phyloP scores from a whole-genome alignment of 2,113 vertebrate genomes.

The Oenanthe oenanthe region DNA sequence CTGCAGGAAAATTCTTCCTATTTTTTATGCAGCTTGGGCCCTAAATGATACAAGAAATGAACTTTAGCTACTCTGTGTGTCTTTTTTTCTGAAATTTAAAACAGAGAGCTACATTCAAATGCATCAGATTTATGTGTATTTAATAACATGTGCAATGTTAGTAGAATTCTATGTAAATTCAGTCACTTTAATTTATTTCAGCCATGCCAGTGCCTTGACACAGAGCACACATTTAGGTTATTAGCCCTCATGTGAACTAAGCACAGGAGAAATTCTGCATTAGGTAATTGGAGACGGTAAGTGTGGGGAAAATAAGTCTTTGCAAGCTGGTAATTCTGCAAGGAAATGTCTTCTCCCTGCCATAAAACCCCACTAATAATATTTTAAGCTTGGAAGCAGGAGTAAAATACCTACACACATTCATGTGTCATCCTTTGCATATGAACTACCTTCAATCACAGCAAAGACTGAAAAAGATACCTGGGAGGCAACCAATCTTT shows the following conservation, averaged over 20 bases:
- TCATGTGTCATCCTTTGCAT: neutral
- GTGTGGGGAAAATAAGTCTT: constrained; percentile 12
- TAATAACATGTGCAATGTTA: neutral
- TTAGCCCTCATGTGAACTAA: constrained; percentile 37
- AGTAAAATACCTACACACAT: neutral
- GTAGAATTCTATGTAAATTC: constrained; percentile 34
- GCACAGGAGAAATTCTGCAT: neutral
- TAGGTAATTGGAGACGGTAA: constrained; percentile 3
- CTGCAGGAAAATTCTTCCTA: neutral
- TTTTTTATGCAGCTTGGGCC: neutral
- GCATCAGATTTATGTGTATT: neutral
- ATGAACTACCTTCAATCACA: neutral
- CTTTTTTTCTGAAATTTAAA: constrained; percentile 11
- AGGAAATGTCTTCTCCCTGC: constrained; percentile 19
- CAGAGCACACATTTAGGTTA: neutral
- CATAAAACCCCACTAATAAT: constrained; percentile 12
- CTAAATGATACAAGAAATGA: constrained; percentile 31
- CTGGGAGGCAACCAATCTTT: neutral
- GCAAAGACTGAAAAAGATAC: neutral
- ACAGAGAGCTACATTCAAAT: neutral
- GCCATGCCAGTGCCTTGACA: neutral
- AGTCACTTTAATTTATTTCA: constrained; percentile 30
- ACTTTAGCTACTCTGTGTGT: neutral
- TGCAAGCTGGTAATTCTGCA: constrained; percentile 13
- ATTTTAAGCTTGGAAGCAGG: constrained; percentile 4